Conservation (phyloP, 2,113 vertebrate genomes). For the Ochotona princeps region DNA sequence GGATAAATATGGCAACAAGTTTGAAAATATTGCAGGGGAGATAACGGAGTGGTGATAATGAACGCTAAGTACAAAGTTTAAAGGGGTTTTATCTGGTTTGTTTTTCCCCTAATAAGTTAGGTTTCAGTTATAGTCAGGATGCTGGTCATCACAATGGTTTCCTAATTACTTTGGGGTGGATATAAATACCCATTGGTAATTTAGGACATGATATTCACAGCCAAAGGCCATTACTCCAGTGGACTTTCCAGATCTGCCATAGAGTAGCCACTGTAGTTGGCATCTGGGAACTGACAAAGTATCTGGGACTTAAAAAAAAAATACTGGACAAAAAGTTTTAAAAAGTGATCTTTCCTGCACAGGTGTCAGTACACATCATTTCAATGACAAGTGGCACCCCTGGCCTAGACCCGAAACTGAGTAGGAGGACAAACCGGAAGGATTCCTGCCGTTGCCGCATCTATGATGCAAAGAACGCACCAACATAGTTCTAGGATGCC, state of each 20-base stretch:
- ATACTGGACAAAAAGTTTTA: neutral
- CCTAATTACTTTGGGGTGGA: constrained; percentile 18
- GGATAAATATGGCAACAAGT: constrained; percentile 40
- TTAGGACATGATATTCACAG: constrained; percentile 26
- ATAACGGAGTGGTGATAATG: constrained; percentile 41
- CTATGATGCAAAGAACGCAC: neutral
- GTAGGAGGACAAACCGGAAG: neutral
- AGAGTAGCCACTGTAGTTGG: neutral
- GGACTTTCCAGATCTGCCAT: neutral
- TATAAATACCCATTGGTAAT: constrained; percentile 45
- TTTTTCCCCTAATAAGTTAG: neutral
- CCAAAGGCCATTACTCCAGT: constrained; percentile 13
- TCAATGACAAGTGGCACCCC: neutral
- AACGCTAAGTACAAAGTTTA: constrained; percentile 45
- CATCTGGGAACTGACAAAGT: neutral
- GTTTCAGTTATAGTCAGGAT: constrained; percentile 53
- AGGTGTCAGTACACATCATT: neutral
- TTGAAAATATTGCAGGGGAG: constrained; percentile 8
- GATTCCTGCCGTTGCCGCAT: neutral
- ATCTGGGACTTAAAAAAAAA: neutral
- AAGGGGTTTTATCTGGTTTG: neutral
- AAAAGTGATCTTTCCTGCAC: neutral
- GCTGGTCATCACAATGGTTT: constrained; percentile 56
- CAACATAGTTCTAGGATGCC: neutral
- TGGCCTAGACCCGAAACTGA: neutral